Evolutionary conservation across 2,888 invertebrate species (phyloP), one percentile per base, ranked within the genome.

Genomic region (Dorcus parallelipipedus): DNA sequence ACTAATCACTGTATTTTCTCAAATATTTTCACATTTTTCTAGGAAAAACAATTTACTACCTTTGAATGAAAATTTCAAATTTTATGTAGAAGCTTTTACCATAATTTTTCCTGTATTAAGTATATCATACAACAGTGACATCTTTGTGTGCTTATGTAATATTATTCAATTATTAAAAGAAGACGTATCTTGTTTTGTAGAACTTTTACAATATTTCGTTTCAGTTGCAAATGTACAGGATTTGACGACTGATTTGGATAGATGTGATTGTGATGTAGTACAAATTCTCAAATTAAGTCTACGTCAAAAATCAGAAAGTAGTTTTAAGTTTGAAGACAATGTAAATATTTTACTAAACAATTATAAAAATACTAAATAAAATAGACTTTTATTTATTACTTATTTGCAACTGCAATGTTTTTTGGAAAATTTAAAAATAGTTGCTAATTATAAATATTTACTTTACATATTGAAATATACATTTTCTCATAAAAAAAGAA

Each of bases 21-120:
- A 68, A 52, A 59, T 74, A 41, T 59, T 71, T 7, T 55, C 64
- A 26, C 70, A 64, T 64, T 71, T 65, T 45, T 64, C 64, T 33
- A 49, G 52, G 10, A 66, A 70, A 64, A 67, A 69, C 49, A 71
- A 72, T 64, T 51, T 74, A 7, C 59, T 71, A 23, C 72, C 74
- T 20, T 26, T 75, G 8, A 62, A 63, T 40, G 65, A 71, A 23
- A 66, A 71, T 53, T 62, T 72, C 47, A 63, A 62, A 49, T 73
- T 69, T 65, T 73, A 67, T 56, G 62, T 73, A 17, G 67, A 69
- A 49, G 67, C 67, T 3, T 61, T 73, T 49, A 57, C 66, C 17
- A 71, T 67, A 58, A 72, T 72, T 51, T 66, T 70, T 38, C 64
- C 62, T 39, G 59, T 63, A 55, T 59, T 73, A 17, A 54, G 66